These are phyloP conservation scores for Poeciliopsis prolifica DNA, from an alignment of 2,113 vertebrate genomes.

Conservation along the genomic window DNA sequence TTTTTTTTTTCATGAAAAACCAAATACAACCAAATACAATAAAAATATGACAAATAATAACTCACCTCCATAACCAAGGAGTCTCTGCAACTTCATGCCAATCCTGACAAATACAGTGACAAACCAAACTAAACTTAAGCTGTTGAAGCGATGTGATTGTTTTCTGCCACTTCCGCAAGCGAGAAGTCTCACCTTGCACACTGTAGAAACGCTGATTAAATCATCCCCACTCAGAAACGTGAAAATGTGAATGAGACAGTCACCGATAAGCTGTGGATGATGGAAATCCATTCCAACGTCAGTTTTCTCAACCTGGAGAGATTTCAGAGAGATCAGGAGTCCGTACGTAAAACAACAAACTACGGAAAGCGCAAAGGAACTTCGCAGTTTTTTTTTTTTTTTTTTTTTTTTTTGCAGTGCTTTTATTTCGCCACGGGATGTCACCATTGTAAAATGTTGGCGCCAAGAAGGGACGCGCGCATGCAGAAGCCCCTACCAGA, in stretches of 20 bases:
- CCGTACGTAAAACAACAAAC: not conserved
- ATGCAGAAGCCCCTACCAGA: not conserved
- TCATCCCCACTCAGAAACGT: conserved; percentile 72
- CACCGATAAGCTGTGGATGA: conserved; percentile 47
- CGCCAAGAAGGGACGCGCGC: not conserved
- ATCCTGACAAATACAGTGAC: conserved; percentile 52
- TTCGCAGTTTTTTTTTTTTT: not conserved
- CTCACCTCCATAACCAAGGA: conserved; percentile 81
- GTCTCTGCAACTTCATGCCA: conserved; percentile 77
- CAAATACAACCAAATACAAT: not conserved
- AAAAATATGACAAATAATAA: not conserved
- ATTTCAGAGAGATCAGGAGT: not conserved
- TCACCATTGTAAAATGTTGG: conserved; percentile 52
- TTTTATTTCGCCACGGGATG: conserved; percentile 36
- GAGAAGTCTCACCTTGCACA: conserved; percentile 74
- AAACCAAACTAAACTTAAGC: not conserved
- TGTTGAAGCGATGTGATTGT: not conserved
- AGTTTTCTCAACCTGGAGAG: not conserved
- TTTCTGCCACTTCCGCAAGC: conserved; percentile 53
- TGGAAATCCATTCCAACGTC: conserved; percentile 3
- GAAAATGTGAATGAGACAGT: conserved; percentile 77
- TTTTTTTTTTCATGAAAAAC: not conserved
- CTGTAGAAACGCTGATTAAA: conserved; percentile 67
- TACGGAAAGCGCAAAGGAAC: conserved; percentile 58
- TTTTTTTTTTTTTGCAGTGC: not conserved